Conservation (phyloP, 2,113 vertebrate species). For the Catharus minimus region DNA sequence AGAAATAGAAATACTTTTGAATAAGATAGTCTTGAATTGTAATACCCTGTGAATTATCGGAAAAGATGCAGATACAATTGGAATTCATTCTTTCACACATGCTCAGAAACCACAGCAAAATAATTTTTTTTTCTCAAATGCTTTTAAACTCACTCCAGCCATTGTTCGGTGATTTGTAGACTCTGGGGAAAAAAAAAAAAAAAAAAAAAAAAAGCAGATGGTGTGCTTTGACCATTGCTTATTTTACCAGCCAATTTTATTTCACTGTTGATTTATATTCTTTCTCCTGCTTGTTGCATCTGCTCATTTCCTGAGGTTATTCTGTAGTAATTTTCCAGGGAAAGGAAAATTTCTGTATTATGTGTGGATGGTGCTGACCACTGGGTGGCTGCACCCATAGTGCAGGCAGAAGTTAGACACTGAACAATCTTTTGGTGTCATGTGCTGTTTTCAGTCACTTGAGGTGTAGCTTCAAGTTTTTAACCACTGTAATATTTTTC, state of each 20-base stretch:
- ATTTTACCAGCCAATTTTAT: background rate
- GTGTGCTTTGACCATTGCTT: background rate
- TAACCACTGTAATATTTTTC: background rate
- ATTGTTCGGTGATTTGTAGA: background rate
- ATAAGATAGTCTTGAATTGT: background rate
- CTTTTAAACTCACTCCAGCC: background rate
- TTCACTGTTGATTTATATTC: background rate
- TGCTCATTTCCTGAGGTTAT: background rate
- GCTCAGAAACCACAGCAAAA: background rate
- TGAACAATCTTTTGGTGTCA: background rate
- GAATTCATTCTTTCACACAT: background rate
- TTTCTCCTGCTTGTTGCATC: background rate
- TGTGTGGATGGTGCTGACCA: background rate
- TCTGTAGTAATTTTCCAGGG: background rate
- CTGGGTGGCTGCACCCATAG: background rate
- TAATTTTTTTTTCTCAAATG: background rate
- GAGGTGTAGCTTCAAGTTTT: background rate
- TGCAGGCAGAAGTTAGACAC: background rate
- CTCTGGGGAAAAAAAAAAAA: background rate
- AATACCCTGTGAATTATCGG: background rate
- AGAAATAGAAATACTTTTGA: background rate
- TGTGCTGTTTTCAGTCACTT: background rate
- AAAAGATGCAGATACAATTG: background rate
- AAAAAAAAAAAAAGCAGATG: background rate
- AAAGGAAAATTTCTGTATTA: background rate